Evolutionary conservation across 2,113 vertebrate genomes (phyloP).

Genomic region (Ptyas mucosa): DNA sequence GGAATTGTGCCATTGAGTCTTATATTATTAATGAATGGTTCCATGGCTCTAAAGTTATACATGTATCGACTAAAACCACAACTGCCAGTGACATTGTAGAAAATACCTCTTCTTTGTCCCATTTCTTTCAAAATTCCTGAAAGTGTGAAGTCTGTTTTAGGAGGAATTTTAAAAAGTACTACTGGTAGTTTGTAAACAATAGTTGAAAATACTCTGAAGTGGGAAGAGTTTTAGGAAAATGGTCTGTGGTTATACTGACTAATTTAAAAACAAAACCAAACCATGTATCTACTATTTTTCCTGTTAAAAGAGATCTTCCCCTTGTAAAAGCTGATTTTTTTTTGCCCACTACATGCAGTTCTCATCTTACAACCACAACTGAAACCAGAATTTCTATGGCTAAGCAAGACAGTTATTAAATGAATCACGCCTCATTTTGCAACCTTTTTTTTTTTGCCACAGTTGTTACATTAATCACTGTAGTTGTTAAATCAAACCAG

Average conservation of each 20-base stretch:
- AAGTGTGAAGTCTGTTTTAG: neutral
- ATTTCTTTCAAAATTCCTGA: neutral
- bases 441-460: neutral
- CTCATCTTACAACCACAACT: neutral
- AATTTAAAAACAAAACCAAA: neutral
- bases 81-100: too few species aligned
- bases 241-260: neutral
- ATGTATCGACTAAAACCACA: neutral
- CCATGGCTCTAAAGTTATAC: neutral
- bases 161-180: neutral
- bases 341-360: neutral
- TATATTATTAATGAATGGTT: neutral
- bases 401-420: neutral
- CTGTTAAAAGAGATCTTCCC: neutral
- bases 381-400: neutral
- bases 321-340: neutral
- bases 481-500: neutral
- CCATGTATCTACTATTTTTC: neutral
- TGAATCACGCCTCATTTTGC: neutral
- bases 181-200: neutral
- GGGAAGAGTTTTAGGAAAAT: neutral
- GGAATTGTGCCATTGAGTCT: neutral
- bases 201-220: neutral
- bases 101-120: neutral
- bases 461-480: neutral